Percentiles rank a stretch among this genome's conserved stretches.
Evolutionary conservation across 1,140 invertebrate genomes (phyloP).

Genomic region (Drosophila parabipectinata): DNA sequence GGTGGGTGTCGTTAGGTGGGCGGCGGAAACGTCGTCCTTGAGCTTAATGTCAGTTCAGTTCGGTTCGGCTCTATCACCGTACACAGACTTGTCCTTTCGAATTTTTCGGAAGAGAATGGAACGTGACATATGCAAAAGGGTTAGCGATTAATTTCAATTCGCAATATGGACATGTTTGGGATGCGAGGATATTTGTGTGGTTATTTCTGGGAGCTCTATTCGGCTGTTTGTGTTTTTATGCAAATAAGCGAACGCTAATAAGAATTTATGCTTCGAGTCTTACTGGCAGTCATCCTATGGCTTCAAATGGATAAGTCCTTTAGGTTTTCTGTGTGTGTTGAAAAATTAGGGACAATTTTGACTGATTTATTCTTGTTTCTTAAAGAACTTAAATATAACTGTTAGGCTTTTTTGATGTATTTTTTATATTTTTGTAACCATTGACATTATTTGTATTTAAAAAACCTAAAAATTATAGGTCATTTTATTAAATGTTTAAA

Average conservation of each 20-base stretch:
- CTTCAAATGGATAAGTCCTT: constrained; percentile 3
- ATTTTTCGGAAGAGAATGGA: constrained; percentile 21
- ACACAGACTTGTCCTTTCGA: constrained; percentile 43
- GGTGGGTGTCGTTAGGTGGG: constrained; percentile 6
- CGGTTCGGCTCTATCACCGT: constrained; percentile 40
- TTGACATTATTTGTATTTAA: too few species aligned
- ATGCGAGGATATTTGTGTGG: constrained; percentile 17
- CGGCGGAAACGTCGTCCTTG: constrained; percentile 28
- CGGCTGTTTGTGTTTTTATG: constrained; percentile 7
- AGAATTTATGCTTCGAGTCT: constrained; percentile 45
- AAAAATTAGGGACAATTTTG: constrained; percentile 1
- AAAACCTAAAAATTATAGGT: too few species aligned
- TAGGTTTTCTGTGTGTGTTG: constrained; percentile 7
- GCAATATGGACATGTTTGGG: constrained; percentile 45
- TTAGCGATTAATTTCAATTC: constrained; percentile 70
- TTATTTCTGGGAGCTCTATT: constrained; percentile 11
- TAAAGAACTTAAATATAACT: too few species aligned
- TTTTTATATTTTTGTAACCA: too few species aligned
- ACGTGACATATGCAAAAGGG: constrained; percentile 61
- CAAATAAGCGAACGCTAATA: constrained; percentile 36
- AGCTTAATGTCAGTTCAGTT: constrained; percentile 53
- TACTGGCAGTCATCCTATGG: constrained; percentile 28
- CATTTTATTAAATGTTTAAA: too few species aligned
- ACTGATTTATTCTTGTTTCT: background rate
- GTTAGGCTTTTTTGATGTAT: too few species aligned